Base-by-base conservation (phyloP, 2,113 vertebrate species). In the Machaerirhynchus nigripectus region DNA sequence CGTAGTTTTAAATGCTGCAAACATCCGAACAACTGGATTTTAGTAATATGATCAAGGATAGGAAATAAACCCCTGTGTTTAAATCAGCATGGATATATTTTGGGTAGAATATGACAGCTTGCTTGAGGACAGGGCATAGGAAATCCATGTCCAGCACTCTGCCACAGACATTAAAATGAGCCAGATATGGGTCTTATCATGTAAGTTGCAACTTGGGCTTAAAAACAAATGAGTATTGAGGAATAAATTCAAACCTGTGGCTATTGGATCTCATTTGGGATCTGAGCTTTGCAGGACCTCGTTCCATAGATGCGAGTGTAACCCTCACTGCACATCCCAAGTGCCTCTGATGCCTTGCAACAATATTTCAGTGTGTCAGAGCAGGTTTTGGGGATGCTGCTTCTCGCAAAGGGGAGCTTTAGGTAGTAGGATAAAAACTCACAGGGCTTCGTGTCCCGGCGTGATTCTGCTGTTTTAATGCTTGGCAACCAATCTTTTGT, bases 261-360 rank as follows among this genome's bases (percentile, higher is more conserved):
- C 33, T 88, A 0, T 13, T 40, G 26, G 26, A 28, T 44, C 17
- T 88, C 33, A 30, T 61, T 31, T 60, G 87, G 18, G 65, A n/a
- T 56, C 61, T 91, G 70, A 87, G 31, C 42, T 87, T 71, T 87
- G n/a, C 40, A 40, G 65, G 42, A 23, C 27, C 15, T 50, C 7
- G 5, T 84, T 57, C 40, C 1, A 0, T 13, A 33, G 6, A 1
- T 59, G 23, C 27, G 27, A 13, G 4, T 10, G 5, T 35, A 40
- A 63, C 39, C 44, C 39, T 61, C 47, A n/a, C 11, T 49, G 33
- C 37, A 21, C 2, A 3, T 69, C 71, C 55, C 21, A 59, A 42
- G n/a, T 6, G 31, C 17, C 7, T 27, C 60, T 27, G 28, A 19
- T 44, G 47, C 16, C 39, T 47, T 50, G 23, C 53, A n/a, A 31